Conservation (phyloP, 2,113 vertebrate species). For the Lates calcarifer region DNA sequence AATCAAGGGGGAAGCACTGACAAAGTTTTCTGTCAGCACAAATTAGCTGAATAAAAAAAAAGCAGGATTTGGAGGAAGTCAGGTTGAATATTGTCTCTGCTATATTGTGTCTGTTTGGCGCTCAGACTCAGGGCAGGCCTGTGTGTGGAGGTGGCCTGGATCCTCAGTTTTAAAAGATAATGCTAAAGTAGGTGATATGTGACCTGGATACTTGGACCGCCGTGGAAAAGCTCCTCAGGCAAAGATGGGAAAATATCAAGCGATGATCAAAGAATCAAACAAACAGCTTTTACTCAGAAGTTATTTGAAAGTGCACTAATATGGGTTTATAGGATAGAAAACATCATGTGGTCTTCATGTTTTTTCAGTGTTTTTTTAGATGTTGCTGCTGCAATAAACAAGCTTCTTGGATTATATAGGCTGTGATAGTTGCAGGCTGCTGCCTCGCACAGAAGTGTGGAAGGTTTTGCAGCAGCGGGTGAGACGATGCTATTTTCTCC, state of each 20-base stretch:
- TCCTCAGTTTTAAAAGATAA: constrained; percentile 59
- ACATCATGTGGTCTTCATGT: not conserved
- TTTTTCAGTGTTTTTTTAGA: not conserved
- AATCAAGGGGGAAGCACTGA: not conserved
- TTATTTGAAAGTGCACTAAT: constrained; percentile 1
- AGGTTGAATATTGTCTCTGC: constrained; percentile 12
- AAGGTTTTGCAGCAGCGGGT: constrained; percentile 28
- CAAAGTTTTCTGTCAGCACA: not conserved
- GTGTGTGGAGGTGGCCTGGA: constrained; percentile 64
- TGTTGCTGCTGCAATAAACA: constrained; percentile 6
- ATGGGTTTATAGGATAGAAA: not conserved
- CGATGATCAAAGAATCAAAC: constrained; percentile 10
- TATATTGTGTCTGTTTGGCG: not conserved
- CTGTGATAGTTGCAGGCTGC: constrained; percentile 28
- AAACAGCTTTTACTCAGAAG: not conserved
- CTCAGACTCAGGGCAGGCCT: constrained; percentile 17
- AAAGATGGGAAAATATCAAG: constrained; percentile 12
- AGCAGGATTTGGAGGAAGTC: constrained; percentile 6
- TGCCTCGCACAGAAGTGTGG: constrained; percentile 33
- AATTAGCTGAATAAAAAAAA: constrained; percentile 13
- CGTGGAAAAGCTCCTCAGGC: constrained; percentile 66
- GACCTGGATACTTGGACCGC: constrained; percentile 65
- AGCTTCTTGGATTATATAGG: not conserved
- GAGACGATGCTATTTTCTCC: constrained; percentile 38
- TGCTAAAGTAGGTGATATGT: constrained; percentile 69